These are phyloP conservation scores for Drosophila ironensis DNA, from an alignment of 1,140 invertebrate species.

Conservation along the genomic window DNA sequence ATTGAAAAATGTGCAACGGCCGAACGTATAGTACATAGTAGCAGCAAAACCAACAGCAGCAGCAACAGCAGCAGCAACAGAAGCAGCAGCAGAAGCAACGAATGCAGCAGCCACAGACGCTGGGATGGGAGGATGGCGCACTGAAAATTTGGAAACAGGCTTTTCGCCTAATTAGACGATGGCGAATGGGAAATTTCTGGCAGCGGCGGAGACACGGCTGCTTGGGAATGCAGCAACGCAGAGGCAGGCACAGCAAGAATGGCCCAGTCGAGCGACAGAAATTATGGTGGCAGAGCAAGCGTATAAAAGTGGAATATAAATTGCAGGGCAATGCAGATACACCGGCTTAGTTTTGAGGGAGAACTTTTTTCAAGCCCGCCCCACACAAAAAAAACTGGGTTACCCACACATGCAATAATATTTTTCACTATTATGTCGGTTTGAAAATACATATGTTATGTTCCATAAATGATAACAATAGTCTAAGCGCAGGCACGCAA, in stretches of 20 bases:
- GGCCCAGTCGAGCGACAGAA: constrained; percentile 53
- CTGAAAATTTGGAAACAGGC: constrained; percentile 71
- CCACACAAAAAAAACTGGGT: no score
- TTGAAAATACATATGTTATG: no score
- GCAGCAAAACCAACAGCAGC: constrained; percentile 20
- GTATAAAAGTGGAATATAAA: constrained; percentile 33
- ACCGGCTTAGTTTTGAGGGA: neutral
- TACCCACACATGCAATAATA: no score
- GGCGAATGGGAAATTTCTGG: constrained; percentile 33
- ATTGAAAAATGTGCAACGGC: constrained; percentile 75
- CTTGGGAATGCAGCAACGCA: constrained; percentile 19
- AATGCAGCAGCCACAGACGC: constrained; percentile 16
- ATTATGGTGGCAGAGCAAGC: constrained; percentile 34
- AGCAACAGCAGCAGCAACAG: neutral
- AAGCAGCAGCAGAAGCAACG: neutral
- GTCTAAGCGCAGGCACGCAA: no score
- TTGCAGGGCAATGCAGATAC: constrained; percentile 25
- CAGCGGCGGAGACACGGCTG: constrained; percentile 5
- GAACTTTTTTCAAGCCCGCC: neutral
- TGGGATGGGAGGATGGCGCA: constrained; percentile 27
- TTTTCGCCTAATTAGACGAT: constrained; percentile 76
- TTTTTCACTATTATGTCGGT: no score
- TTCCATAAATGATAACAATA: no score
- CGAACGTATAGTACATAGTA: constrained; percentile 37
- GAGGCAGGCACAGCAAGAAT: constrained; percentile 15